These are phyloP conservation scores for Sminthurinus aureus DNA, from an alignment of 2,888 invertebrate genomes.

Conservation along the genomic window DNA sequence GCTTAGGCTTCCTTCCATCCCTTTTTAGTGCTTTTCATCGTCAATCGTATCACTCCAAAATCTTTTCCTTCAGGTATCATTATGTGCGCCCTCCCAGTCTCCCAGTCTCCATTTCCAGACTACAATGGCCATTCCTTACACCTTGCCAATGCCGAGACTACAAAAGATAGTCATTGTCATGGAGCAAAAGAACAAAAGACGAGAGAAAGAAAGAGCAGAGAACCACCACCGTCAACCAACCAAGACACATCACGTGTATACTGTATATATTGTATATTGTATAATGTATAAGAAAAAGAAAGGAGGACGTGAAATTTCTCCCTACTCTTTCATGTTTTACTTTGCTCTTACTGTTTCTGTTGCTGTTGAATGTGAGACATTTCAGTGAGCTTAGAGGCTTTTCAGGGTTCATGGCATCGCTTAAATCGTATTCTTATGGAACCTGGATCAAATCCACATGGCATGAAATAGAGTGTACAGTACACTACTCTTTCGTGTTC, in stretches of 20 bases:
- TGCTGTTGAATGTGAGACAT: conserved; percentile 23
- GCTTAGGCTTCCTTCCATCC: conserved; percentile 28
- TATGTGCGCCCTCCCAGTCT: conserved; percentile 38
- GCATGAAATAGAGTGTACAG: background rate
- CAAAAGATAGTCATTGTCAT: too few species aligned
- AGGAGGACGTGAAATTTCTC: background rate
- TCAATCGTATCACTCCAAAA: conserved; percentile 46
- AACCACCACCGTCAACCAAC: too few species aligned
- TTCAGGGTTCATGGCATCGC: conserved; percentile 46
- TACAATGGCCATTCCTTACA: conserved; percentile 35
- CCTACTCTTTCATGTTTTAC: background rate
- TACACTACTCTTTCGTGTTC: background rate
- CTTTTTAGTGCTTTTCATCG: conserved; percentile 34
- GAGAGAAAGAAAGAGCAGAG: background rate
- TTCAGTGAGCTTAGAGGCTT: conserved; percentile 44
- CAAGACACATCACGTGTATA: background rate
- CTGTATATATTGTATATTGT: too few species aligned
- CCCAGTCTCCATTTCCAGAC: conserved; percentile 27
- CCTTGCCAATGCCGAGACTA: too few species aligned
- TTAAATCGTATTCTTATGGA: conserved; percentile 41
- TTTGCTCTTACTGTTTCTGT: background rate
- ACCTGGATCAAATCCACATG: conserved; percentile 13
- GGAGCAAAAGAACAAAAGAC: background rate
- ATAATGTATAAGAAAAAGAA: background rate
- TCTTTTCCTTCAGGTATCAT: conserved; percentile 45